Base-by-base conservation (phyloP, 1,140 invertebrate species). In the Carposina sasakii region DNA sequence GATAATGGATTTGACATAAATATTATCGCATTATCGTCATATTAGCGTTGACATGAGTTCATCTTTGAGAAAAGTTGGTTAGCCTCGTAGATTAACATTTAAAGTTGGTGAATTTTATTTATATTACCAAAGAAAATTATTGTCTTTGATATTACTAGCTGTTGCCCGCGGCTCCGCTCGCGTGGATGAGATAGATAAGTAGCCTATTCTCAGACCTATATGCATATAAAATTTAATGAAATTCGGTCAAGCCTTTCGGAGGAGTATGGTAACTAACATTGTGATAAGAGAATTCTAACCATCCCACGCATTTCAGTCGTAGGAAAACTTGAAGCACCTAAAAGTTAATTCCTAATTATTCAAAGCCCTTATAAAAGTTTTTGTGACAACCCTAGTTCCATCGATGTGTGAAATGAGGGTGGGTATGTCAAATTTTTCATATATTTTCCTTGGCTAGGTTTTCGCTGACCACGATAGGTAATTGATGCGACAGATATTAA, bases 401-500 rank as follows among this genome's bases (percentile, higher is more conserved):
- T 15, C 20, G 23, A 19, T 47, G 41, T 37, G 48, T 62, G 57
- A 66, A 61, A 65, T 63, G 57, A 52, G 56, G 52, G 52, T 54
- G 60, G 47, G 52, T 63, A 47, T 57, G 63, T 67, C 54, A 69
- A 69, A 67, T 67, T 76, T 72, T 68, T 66, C 63, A 61, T 62
- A 49, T 67, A 67, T 64, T 64, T 66, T 67, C 64, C 61, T 60
- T 54, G 52, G 57, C 67, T 65, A 63, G 63, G 53, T 54, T 65
- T 63, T 67, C 64, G 63, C 62, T 63, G 62, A 72, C 62, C 70
- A 64, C 62, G 62, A 28, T 6, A 34, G 65, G 55, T 76, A 74
- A 76, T 78, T 76, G 69, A 73, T 76, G 70, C 70, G 69, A 64
- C 69, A 65, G 65, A 71, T 73, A 73, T 79, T 76, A 73, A 73